Evolutionary conservation across 2,888 invertebrate species (phyloP), one percentile per base, ranked within the genome.

Genomic region (Caenorhabditis macrosperma): DNA sequence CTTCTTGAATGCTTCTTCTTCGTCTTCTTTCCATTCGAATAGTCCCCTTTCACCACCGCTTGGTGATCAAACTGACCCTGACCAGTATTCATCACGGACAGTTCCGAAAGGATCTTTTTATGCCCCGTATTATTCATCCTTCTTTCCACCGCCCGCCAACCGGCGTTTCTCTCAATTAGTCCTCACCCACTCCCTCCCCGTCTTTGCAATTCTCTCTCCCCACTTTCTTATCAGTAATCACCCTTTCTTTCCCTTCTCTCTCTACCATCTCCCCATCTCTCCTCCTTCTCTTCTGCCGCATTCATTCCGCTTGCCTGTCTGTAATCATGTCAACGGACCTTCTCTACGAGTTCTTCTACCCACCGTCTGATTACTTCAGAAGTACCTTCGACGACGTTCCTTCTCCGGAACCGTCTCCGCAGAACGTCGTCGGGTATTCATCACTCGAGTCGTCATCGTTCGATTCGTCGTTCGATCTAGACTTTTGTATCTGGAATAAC

Each of bases 321-420:
- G 12, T n/a, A 10, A 48, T 50, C 22, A 74, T 74, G 74, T 64
- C 59, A 2, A 64, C 71, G 75, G 75, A 80, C 60, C 68, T 75
- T 54, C 75, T 80, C 17, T 69, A 59, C 59, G 79, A 79, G 41
- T 79, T 74, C 50, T 79, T 74, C 63, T 79, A 79, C 63, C 77
- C 63, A 33, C 68, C 68, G 12, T 57, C 35, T 33, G 67, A 76
- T 41, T 66, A 66, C 54, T 71, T 69, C 33, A 71, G 61, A 59
- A 50, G 22, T 55, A 20, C 46, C n/a, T 63, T 72, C 63, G 74
- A 74, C 48, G 74, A 74, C 41, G 57, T 64, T 30, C 55, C 50
- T 33, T 54, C 71, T 17, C 72, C 72, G 30, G 52, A 54, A 20
- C 33, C 54, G 9, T 17, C 24, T 3, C 54, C 64, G 12, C 44